These are phyloP conservation scores for Myripristis jacobus DNA, from an alignment of 2,797 vertebrate species.

Conservation along the genomic window DNA sequence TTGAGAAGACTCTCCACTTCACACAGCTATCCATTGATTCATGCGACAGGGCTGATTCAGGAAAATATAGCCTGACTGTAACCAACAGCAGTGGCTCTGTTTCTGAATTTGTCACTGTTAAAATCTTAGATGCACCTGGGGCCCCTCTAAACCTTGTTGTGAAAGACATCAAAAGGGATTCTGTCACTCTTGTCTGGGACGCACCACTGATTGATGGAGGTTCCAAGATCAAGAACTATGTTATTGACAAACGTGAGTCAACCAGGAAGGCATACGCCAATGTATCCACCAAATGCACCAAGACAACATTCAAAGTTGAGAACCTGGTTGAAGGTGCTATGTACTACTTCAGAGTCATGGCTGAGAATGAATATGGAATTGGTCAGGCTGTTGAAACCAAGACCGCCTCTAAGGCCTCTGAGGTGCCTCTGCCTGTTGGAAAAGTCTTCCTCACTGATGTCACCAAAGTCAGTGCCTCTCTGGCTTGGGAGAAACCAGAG, in stretches of 20 bases:
- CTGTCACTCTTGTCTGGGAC: conserved; percentile 91
- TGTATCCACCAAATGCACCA: conserved; percentile 92
- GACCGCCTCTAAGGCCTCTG: conserved; percentile 92
- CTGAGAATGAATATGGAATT: conserved; percentile 97
- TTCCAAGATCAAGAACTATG: conserved; percentile 95
- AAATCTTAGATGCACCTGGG: conserved; percentile 95
- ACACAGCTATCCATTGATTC: conserved; percentile 96
- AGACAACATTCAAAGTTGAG: conserved; percentile 94
- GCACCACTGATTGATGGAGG: conserved; percentile 94
- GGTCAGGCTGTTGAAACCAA: conserved; percentile 91
- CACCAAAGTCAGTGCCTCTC: conserved; percentile 90
- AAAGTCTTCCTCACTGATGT: conserved; percentile 94
- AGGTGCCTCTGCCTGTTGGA: conserved; percentile 93
- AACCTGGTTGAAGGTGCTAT: conserved; percentile 94
- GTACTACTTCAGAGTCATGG: conserved; percentile 99
- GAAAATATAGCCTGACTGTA: conserved; percentile 92
- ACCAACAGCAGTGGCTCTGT: conserved; percentile 94
- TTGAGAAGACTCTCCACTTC: conserved; percentile 91
- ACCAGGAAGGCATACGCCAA: conserved; percentile 97
- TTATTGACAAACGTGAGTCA: conserved; percentile 98
- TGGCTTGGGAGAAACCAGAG: conserved; percentile 97
- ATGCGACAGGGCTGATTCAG: conserved; percentile 95
- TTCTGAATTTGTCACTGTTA: conserved; percentile 93
- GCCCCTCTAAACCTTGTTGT: conserved; percentile 91
- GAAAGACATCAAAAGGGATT: conserved; percentile 94